Base-by-base conservation (phyloP, 2,888 invertebrate species). In the Ceriagrion tenellum region DNA sequence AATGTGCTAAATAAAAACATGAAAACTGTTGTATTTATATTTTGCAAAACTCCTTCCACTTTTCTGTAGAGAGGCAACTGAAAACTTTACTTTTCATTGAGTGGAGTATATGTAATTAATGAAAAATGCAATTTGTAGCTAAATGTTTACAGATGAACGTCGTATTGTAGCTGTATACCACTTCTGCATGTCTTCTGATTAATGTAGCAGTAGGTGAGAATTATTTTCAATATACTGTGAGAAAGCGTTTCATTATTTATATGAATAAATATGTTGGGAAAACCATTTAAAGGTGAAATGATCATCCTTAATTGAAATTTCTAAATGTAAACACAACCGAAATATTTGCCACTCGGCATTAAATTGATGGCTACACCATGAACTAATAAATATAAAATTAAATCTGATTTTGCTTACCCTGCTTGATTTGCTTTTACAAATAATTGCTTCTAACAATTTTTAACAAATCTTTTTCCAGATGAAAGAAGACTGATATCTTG, bases 401-500 rank as follows among this genome's bases (percentile, higher is more conserved):
- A 93, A 93, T 55, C 69, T 69, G 63, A 69, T 74, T 93, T 63
- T n/a, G 47, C 59, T 93, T 93, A 93, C 47, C 59, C 93, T 93
- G 93, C 93, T 93, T 93, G 93, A 93, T 74, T 74, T 74, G 69
- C 69, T 69, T 93, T 40, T 26, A 93, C 93, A 93, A 93, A 93
- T 63, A 93, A 69, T 40, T 93, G 69, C 93, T 93, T 93, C 93
- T 93, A 93, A 93, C 93, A 59, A 93, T 69, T 93, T 91, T 93
- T 93, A 93, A 95, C 90, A 88, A 95, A 90, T 95, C 95, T 95
- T 95, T 95, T 95, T 95, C 63, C 95, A 95, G 95, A 95, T 88
- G 89, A 89, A 95, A 95, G 95, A 95, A 95, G 95, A 95, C 95
- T 95, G 95, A 95, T 95, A 74, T 95, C 69, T 88, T 95, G 95